Evolutionary conservation across 2,113 vertebrate species (phyloP), one percentile per base, ranked within the genome.

Genomic region (Neoarius graeffei): DNA sequence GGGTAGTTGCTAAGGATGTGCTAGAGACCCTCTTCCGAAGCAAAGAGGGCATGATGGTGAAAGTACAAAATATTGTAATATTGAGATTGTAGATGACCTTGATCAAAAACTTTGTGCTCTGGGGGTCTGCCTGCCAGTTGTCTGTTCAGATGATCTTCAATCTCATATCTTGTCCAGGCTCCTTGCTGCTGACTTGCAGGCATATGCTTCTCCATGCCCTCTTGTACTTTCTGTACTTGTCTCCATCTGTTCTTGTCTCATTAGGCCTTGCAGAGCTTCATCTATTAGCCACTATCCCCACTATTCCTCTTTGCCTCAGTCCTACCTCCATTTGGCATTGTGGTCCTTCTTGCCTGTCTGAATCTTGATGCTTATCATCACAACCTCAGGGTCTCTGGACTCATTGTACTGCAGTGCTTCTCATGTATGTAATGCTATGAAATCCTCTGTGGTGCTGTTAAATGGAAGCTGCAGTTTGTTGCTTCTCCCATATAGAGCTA

Each of bases 111-210:
- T 25, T 8, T 81, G 15, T 27, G 13, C 1, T 17, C 7, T 83
- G 67, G 17, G 6, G 25, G 1, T 74, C 19, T 7, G 35, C 15
- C 11, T 86, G 60, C 48, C 48, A 67, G 3, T 77, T 57, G 69
- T 77, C 85, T 19, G 35, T 57, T 48, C 17, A 86, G 4, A n/a
- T 54, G 19, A 81, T 13, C 9, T 23, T 82, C 7, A 14, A 23
- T 9, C 35, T 60, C 64, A 77, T 10, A 83, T 27, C 23, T 87
- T 86, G 27, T 81, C 60, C 64, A 87, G 77, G 20, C 13, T 8
- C 52, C 64, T 27, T 57, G 50, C 50, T 57, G 27, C 25, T 3
- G 5, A 62, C 48, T 42, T 69, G 11, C 19, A 66, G 50, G 50
- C 50, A 14, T 48, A 30, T 20, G 23, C 60, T 35, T 81, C 50